A percentile compares a stretch with the other conserved stretches of the same genome.
These are phyloP conservation scores for Tetrapedia diversipes DNA, from an alignment of 2,888 invertebrate species.

Conservation along the genomic window DNA sequence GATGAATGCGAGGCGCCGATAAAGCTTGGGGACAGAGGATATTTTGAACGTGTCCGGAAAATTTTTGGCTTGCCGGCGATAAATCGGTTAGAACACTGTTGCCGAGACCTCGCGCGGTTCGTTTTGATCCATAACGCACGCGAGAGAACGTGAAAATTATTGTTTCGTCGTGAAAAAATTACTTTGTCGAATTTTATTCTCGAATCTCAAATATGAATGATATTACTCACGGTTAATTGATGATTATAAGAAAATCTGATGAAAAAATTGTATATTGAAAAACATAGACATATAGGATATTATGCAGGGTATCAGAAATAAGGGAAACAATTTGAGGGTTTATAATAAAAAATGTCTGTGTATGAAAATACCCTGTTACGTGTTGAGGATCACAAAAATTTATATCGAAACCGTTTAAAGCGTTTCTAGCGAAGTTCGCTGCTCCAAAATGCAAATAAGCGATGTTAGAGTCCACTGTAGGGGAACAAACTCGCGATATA, in stretches of 20 bases:
- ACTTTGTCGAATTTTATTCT: neutral
- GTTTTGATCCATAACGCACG: neutral
- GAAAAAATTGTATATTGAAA: too few species aligned
- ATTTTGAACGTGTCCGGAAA: slow-evolving; percentile 13
- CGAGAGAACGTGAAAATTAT: neutral
- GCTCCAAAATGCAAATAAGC: slow-evolving; percentile 7
- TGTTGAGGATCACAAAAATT: too few species aligned
- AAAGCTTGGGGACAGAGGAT: slow-evolving; percentile 9
- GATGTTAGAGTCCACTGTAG: neutral
- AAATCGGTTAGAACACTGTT: neutral
- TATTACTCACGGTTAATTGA: too few species aligned
- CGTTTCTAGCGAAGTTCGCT: too few species aligned
- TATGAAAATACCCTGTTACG: too few species aligned
- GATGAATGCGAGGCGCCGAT: slow-evolving; percentile 49
- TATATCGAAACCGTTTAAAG: too few species aligned
- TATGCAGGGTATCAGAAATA: too few species aligned
- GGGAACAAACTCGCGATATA: neutral
- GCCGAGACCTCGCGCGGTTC: neutral
- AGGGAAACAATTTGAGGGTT: too few species aligned
- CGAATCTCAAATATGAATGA: too few species aligned
- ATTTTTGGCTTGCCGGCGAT: slow-evolving; percentile 17
- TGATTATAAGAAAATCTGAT: too few species aligned
- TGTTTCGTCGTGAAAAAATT: neutral
- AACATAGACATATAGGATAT: too few species aligned
- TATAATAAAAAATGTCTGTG: too few species aligned